Percentiles rank a stretch among this genome's conserved stretches.
These are phyloP conservation scores for silkworm (Bombyx mori) DNA, from an alignment of 1,140 invertebrate species.

Conservation along the genomic window ASM3026992v2 NC_085125.1:12106501-12107000, in stretches of 20 bases:
- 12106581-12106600: slow-evolving; percentile 80
- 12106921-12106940: slow-evolving; percentile 40
- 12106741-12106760: not conserved
- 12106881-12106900: slow-evolving; percentile 48
- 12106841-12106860: slow-evolving; percentile 31
- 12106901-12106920: slow-evolving; percentile 46
- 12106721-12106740: not conserved
- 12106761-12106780: too few relatives aligned
- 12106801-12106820: too few relatives aligned
- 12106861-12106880: slow-evolving; percentile 32
- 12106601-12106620: slow-evolving; percentile 79
- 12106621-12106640: slow-evolving; percentile 8
- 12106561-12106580: slow-evolving; percentile 78
- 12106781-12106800: too few relatives aligned
- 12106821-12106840: too few relatives aligned
- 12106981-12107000: slow-evolving; percentile 40
- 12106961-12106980: slow-evolving; percentile 32
- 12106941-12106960: slow-evolving; percentile 33
- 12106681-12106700: too few relatives aligned
- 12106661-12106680: too few relatives aligned
- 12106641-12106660: not conserved
- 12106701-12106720: not conserved
- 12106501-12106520: slow-evolving; percentile 77
- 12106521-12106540: slow-evolving; percentile 78
- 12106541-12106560: slow-evolving; percentile 76